These are phyloP conservation scores for Phaonia tiefii DNA, from an alignment of 2,888 invertebrate genomes.

Conservation along the genomic window DNA sequence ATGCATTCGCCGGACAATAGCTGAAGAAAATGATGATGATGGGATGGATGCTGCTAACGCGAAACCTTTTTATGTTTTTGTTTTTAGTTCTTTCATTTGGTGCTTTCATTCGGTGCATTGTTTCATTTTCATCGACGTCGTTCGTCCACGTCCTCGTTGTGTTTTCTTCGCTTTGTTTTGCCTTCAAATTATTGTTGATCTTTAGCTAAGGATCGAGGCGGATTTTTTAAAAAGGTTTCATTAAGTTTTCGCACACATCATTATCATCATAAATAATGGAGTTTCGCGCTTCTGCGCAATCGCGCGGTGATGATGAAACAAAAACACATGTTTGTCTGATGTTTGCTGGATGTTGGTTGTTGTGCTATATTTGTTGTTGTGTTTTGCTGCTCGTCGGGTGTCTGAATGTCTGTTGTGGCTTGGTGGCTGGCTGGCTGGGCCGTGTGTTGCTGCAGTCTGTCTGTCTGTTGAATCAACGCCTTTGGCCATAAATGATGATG, in stretches of 20 bases:
- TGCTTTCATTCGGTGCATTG: no score
- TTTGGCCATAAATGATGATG: not conserved
- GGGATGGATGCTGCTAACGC: slow-evolving; percentile 18
- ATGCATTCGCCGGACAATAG: slow-evolving; percentile 17
- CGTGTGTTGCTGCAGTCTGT: slow-evolving; percentile 41
- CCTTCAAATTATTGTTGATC: slow-evolving; percentile 10
- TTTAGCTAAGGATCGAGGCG: slow-evolving; percentile 25
- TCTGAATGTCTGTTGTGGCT: slow-evolving; percentile 27
- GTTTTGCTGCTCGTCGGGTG: slow-evolving; percentile 18
- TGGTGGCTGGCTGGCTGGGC: slow-evolving; percentile 24
- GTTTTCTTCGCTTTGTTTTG: no score
- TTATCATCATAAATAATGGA: slow-evolving; percentile 40
- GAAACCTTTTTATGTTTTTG: no score
- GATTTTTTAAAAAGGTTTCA: slow-evolving; percentile 38
- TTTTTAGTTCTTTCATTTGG: no score
- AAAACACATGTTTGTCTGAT: slow-evolving; percentile 18
- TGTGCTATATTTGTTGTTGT: slow-evolving; percentile 14
- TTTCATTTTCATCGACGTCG: no score
- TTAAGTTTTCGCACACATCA: slow-evolving; percentile 41
- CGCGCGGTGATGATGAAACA: slow-evolving; percentile 41
- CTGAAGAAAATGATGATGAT: no score
- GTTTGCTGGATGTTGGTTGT: not conserved
- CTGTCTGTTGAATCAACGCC: not conserved
- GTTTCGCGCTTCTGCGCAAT: slow-evolving; percentile 42
- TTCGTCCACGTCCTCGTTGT: no score